These are phyloP conservation scores for Penaeus vannamei DNA, from an alignment of 1,140 invertebrate genomes.

Conservation along the genomic window DNA sequence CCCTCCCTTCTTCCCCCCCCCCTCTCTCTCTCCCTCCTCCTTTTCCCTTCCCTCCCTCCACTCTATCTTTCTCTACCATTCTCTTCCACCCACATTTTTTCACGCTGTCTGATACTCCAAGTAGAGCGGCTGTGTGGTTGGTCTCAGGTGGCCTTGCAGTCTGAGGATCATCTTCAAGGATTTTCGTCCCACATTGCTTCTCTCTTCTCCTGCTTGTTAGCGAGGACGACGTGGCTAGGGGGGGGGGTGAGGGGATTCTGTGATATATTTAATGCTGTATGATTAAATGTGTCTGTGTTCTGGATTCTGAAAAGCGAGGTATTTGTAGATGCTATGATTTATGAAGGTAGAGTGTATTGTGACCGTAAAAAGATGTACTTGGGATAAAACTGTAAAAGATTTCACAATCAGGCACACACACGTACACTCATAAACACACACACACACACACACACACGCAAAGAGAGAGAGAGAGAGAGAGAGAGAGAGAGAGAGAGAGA, in stretches of 20 bases:
- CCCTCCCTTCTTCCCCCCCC: background rate
- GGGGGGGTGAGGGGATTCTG: too few species aligned
- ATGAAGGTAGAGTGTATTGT: background rate
- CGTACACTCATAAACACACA: too few species aligned
- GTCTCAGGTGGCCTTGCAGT: too few species aligned
- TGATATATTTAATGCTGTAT: too few species aligned
- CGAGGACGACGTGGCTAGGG: too few species aligned
- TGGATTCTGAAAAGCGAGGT: background rate
- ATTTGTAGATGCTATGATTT: background rate
- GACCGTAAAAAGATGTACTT: constrained; percentile 1
- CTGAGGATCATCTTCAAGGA: too few species aligned
- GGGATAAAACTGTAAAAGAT: background rate
- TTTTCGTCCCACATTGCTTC: too few species aligned
- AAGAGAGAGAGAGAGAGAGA: background rate
- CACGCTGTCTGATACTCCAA: too few species aligned
- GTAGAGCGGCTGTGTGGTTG: too few species aligned
- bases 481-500: constrained; percentile 3
- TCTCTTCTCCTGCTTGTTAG: too few species aligned
- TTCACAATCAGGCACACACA: background rate
- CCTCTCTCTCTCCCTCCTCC: background rate
- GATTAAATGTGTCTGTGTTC: too few species aligned
- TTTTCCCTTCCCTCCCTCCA: background rate
- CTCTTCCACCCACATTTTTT: background rate
- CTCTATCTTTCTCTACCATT: background rate
- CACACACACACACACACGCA: background rate